phyloP scores from a whole-genome alignment of 2,797 vertebrate species.

The Falco peregrinus region DNA sequence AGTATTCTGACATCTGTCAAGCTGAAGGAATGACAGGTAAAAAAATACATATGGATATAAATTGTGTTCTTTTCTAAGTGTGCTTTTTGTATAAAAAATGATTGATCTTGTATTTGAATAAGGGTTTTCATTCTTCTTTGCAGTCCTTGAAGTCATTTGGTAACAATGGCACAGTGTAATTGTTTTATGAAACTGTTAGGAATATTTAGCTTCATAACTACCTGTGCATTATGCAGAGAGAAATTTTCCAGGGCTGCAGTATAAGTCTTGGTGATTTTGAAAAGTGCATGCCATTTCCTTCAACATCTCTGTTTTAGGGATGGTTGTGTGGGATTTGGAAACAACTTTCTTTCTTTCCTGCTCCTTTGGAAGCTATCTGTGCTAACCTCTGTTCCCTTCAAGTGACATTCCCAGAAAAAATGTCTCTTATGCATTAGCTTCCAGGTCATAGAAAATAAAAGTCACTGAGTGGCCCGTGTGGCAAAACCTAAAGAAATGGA shows the following conservation, averaged over 20 bases:
- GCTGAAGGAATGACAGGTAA: slow-evolving; percentile 53
- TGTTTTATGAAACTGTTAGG: slow-evolving; percentile 31
- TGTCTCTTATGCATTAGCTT: not conserved
- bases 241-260: not conserved
- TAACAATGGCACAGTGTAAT: slow-evolving; percentile 16
- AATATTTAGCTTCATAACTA: slow-evolving; percentile 19
- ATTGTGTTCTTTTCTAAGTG: slow-evolving; percentile 8
- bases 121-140: not conserved
- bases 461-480: too few relatives aligned
- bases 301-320: not conserved
- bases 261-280: not conserved
- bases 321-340: not conserved
- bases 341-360: not conserved
- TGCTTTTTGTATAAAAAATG: slow-evolving; percentile 39
- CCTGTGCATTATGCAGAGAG: not conserved
- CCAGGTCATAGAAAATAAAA: not conserved
- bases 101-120: slow-evolving; percentile 15
- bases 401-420: not conserved
- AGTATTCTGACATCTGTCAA: slow-evolving; percentile 51
- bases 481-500: not conserved
- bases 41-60: slow-evolving; percentile 55
- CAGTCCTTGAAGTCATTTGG: not conserved
- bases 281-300: not conserved
- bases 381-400: not conserved
- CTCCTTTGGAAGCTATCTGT: not conserved